A percentile compares a stretch with the other conserved stretches of the same genome.
phyloP scores from a whole-genome alignment of 2,113 vertebrate genomes.

The Stomatorhinus ivindoensis region DNA sequence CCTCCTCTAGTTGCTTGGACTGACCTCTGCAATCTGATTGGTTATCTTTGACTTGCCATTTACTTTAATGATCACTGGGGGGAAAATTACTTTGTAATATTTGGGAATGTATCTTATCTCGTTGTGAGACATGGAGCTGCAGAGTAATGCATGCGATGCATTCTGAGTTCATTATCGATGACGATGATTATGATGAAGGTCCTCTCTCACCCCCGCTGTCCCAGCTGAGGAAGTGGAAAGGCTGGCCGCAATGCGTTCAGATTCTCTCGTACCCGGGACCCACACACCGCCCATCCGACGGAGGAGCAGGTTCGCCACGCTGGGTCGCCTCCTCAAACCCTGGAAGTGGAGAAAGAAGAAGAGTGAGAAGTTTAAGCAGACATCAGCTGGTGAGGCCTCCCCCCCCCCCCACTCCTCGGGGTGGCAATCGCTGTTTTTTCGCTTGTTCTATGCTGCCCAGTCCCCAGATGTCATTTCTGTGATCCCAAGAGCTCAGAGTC shows the following conservation, averaged over 20 bases:
- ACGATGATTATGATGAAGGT: neutral
- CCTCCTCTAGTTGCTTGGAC: too few species aligned
- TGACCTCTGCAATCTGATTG: too few species aligned
- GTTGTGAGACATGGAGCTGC: neutral
- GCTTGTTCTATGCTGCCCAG: neutral
- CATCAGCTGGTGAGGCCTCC: slow-evolving; percentile 76
- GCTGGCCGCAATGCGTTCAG: slow-evolving; percentile 88
- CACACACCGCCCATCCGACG: slow-evolving; percentile 89
- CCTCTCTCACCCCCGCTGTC: neutral
- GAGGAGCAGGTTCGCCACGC: slow-evolving; percentile 88
- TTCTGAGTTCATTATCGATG: neutral
- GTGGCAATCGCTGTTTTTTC: neutral
- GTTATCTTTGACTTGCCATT: neutral
- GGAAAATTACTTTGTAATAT: neutral
- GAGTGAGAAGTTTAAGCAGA: slow-evolving; percentile 97
- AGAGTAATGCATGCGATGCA: neutral
- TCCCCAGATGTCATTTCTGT: neutral
- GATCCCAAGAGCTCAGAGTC: neutral
- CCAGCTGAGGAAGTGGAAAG: slow-evolving; percentile 93
- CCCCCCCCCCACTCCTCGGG: neutral
- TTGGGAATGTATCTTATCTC: neutral
- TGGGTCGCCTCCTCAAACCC: slow-evolving; percentile 92
- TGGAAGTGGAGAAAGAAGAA: slow-evolving; percentile 99
- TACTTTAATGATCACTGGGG: neutral
- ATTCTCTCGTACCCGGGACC: slow-evolving; percentile 82